Base-by-base conservation (phyloP, 1,140 invertebrate genomes). In the Acyrthosiphon pisum region DNA sequence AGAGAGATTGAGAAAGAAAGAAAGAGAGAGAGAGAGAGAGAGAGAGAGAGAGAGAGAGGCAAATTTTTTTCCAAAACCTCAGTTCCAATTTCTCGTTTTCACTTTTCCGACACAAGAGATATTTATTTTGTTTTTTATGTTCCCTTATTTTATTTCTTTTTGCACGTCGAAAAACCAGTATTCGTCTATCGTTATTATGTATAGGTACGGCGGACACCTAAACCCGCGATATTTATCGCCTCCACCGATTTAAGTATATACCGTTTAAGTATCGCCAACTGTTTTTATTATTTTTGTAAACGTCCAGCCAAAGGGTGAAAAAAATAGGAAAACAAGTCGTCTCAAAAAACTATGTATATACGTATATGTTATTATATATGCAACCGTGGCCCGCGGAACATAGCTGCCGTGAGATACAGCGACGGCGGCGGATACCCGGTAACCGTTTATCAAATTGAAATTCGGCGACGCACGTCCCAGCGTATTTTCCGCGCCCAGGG, bases 391-490 rank as follows among this genome's bases (percentile, higher is more conserved):
- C 14, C 60, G 60, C 60, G n/a, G 60, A 76, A 76, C n/a, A 76
- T 76, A 76, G 60, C 30, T 76, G n/a, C 60, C 60, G 30, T 76
- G 81, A 37, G 81, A 41, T 41, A 83, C 20, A 41, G 81, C 22
- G 37, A 41, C 81, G 81, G 83, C 26, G 26, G 83, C 26, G 84
- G 41, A 87, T 46, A 87, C 84, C 44, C 30, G 44, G 50, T 84
- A 41, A 53, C 50, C 89, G 90, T 91, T 91, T 91, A 68, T 91
- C 90, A 91, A 91, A 91, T 91, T 91, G 90, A 91, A 91, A 91
- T 91, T 68, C 53, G 50, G 50, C 35, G 53, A 90, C 89, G 89
- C 53, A 56, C 53, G 48, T 89, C 87, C 46, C 48, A 87, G 35
- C 81, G 83, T 76, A n/a, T 91, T 91, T 46, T 87, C 84, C 84